Percentiles rank a stretch among this genome's conserved stretches.
Evolutionary conservation across 1,140 invertebrate genomes (phyloP).

Genomic region (Sweltsa coloradensis): DNA sequence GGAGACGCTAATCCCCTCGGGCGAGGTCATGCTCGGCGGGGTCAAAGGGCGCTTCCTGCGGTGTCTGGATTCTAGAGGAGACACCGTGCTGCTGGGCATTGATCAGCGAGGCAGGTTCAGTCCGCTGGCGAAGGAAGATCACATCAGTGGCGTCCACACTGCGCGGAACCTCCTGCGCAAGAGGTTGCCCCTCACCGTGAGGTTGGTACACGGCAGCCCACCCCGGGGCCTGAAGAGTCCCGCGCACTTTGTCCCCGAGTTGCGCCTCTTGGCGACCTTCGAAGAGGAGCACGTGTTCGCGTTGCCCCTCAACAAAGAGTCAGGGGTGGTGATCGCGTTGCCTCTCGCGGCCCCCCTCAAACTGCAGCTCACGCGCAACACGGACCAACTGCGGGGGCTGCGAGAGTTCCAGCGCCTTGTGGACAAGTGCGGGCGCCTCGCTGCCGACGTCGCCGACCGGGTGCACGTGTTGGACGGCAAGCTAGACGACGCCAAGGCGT

Average conservation of each 20-base stretch:
- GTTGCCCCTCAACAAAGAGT: slow-evolving; percentile 66
- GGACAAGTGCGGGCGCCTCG: slow-evolving; percentile 63
- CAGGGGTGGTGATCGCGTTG: slow-evolving; percentile 61
- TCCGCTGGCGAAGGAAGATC: slow-evolving; percentile 77
- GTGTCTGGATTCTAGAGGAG: slow-evolving; percentile 73
- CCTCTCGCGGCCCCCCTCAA: slow-evolving; percentile 77
- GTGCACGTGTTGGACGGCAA: slow-evolving; percentile 63
- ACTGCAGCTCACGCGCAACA: slow-evolving; percentile 70
- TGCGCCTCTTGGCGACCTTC: slow-evolving; percentile 70
- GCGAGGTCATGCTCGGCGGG: slow-evolving; percentile 44
- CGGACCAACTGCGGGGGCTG: slow-evolving; percentile 62
- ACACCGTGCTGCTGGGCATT: slow-evolving; percentile 66
- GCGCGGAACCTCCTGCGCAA: slow-evolving; percentile 75
- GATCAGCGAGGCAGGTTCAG: slow-evolving; percentile 85
- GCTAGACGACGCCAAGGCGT: slow-evolving; percentile 47
- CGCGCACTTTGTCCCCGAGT: slow-evolving; percentile 66
- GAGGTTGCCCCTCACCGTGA: slow-evolving; percentile 77
- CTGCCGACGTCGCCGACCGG: slow-evolving; percentile 71
- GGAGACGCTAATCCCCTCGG: slow-evolving; percentile 63
- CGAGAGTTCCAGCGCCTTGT: slow-evolving; percentile 69
- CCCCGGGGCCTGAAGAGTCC: slow-evolving; percentile 66
- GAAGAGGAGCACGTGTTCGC: slow-evolving; percentile 65
- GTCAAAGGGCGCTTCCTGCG: slow-evolving; percentile 64
- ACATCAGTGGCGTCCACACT: slow-evolving; percentile 84
- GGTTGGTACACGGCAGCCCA: slow-evolving; percentile 76